Conservation (phyloP, 2,113 vertebrate species). For the Atlantisia rogersi region DNA sequence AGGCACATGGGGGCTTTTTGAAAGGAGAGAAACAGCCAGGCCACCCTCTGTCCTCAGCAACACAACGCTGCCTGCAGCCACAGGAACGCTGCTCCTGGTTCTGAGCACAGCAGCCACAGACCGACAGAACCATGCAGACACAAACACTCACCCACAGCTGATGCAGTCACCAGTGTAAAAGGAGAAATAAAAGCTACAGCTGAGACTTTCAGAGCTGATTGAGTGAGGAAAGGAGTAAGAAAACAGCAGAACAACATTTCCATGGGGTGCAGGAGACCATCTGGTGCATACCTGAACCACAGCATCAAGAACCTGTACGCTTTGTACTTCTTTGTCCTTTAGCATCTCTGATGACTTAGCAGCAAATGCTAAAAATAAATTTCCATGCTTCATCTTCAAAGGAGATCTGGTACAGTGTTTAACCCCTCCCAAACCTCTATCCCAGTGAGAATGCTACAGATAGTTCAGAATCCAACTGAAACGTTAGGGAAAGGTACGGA, state of each 20-base stretch:
- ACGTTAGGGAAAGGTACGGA: neutral
- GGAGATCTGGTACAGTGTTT: neutral
- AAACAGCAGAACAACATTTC: neutral
- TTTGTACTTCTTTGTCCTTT: neutral
- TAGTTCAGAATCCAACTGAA: neutral
- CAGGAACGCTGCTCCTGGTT: accelerated
- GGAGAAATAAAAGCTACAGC: neutral
- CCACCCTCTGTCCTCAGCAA: neutral
- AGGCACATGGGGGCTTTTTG: neutral
- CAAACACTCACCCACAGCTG: neutral
- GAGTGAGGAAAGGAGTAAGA: neutral
- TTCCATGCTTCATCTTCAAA: neutral
- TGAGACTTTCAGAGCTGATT: neutral
- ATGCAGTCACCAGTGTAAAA: neutral
- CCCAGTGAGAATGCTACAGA: neutral
- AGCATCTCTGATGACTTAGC: constrained; percentile 1
- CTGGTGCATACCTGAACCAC: neutral
- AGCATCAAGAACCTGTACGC: neutral
- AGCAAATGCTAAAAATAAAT: constrained; percentile 18
- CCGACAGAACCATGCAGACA: neutral
- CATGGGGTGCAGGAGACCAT: neutral
- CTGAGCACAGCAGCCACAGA: neutral
- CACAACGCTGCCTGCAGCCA: neutral
- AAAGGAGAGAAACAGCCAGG: too few species aligned
- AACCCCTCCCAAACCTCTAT: neutral